Base-by-base conservation (phyloP, 92 coral and sea anemone genomes). In the Phenganax marumi region DNA sequence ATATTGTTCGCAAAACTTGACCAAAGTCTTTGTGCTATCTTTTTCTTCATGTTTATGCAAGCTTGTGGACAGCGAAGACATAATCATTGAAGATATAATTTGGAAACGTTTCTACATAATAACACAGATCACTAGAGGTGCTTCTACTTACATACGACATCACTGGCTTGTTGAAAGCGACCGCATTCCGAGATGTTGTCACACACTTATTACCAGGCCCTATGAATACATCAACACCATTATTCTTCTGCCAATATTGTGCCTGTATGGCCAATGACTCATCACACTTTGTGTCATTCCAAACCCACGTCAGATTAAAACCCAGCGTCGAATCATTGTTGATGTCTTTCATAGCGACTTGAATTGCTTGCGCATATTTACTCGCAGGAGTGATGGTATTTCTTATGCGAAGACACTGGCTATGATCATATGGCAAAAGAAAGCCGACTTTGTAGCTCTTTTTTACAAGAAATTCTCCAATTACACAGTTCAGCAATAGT, bases 81-180 rank as follows among this genome's bases (percentile, higher is more conserved):
- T 33, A 33, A 33, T 33, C 43, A 33, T 33, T 33, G 43, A 33
- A 33, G n/a, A n/a, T n/a, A n/a, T n/a, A n/a, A n/a, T n/a, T n/a
- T n/a, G n/a, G n/a, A n/a, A n/a, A n/a, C n/a, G n/a, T n/a, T n/a
- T n/a, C n/a, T n/a, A n/a, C n/a, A n/a, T n/a, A 33, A 33, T 1
- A 33, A 33, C 43, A 33, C 43, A 33, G 43, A 33, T 33, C 43
- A 33, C 43, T 5, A 33, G 3, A 1, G 43, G 5, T 33, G 43
- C 3, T 33, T 70, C 8, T 12, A 93, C 97, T 93, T 88, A 91
- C 94, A 80, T 84, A 91, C 14, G 94, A 91, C 50, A 91, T 89
- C 82, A 91, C 86, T 19, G 91, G 85, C 50, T 88, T 88, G 89
- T 91, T 86, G 70, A 88, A 88, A 1, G 94, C 94, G 8, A 90